Base-by-base conservation (phyloP, 2,888 invertebrate genomes). In the Hyposoter didymator region DNA sequence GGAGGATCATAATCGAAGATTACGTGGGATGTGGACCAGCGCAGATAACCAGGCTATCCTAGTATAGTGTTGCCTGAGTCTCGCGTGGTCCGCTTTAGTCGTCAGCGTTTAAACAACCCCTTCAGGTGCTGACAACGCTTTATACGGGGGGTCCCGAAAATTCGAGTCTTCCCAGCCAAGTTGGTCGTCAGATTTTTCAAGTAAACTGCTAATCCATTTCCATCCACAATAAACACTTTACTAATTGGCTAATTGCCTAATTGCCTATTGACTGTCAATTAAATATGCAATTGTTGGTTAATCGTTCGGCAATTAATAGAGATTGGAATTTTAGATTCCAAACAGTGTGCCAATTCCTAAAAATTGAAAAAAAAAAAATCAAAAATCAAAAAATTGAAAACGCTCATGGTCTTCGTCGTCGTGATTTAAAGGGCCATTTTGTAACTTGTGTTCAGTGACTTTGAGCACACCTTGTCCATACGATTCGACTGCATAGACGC, bases 11-110 rank as follows among this genome's bases (percentile, higher is more conserved):
- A 92, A 92, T 92, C 82, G 91, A 90, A 89, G 91, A 92, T 92
- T 92, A 91, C 90, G 90, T 89, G 89, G 91, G 92, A 90, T 92
- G 91, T 90, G 92, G 92, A 91, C 6, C 91, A 90, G 91, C 91
- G 90, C 90, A 92, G 92, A 92, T 92, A 92, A 92, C 92, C 91
- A 92, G 89, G 81, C 85, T 87, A 14, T 78, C 74, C 32, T 47
- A 35, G 19, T 70, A 49, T 49, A 49, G 73, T 14, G 67, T 43
- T 70, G 49, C 47, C 28, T 19, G 35, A 35, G 49, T 35, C 49
- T 35, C 55, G 55, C 64, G 12, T 52, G 47, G 49, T 22, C 59
- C 35, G 49, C 83, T 80, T 43, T 12, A 62, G 28, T 55, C 70
- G 75, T 81, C 78, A 67, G 64, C 72, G 62, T 45, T 52, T 52